Percentiles rank a stretch among this genome's conserved stretches.
Evolutionary conservation across 2,113 vertebrate species (phyloP).

Genomic region (Scophthalmus maximus): DNA sequence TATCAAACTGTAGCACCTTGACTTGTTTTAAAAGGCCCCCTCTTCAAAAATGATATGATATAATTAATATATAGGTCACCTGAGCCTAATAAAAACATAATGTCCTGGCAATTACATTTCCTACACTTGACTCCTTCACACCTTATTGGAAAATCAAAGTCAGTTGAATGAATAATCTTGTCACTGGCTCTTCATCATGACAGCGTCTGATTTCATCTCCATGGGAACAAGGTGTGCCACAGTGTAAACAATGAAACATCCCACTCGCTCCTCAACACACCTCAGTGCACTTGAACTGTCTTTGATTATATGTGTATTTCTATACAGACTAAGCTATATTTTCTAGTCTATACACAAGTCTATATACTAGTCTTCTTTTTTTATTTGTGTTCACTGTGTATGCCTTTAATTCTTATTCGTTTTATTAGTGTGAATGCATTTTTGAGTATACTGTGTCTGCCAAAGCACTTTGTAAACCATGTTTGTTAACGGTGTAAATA

Average conservation of each 20-base stretch:
- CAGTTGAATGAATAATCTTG: background rate
- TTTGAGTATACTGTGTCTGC: too few relatives aligned
- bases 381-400: too few relatives aligned
- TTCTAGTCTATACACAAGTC: background rate
- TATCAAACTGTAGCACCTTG: background rate
- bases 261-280: slow-evolving; percentile 27
- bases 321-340: background rate
- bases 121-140: background rate
- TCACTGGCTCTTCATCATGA: slow-evolving; percentile 5
- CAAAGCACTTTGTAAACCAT: too few relatives aligned
- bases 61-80: too few relatives aligned
- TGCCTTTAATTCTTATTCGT: too few relatives aligned
- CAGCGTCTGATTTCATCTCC: slow-evolving; percentile 58
- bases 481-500: too few relatives aligned
- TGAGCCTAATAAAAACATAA: too few relatives aligned
- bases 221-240: slow-evolving; percentile 62
- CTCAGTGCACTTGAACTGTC: too few relatives aligned
- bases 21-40: background rate
- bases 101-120: too few relatives aligned
- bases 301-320: background rate
- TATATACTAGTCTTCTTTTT: too few relatives aligned
- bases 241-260: slow-evolving; percentile 58
- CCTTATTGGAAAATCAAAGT: background rate
- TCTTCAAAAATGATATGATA: too few relatives aligned
- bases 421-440: too few relatives aligned